Evolutionary conservation across 2,797 vertebrate genomes (phyloP), one percentile per base, ranked within the genome.

Genomic region (Siniperca obscura): DNA sequence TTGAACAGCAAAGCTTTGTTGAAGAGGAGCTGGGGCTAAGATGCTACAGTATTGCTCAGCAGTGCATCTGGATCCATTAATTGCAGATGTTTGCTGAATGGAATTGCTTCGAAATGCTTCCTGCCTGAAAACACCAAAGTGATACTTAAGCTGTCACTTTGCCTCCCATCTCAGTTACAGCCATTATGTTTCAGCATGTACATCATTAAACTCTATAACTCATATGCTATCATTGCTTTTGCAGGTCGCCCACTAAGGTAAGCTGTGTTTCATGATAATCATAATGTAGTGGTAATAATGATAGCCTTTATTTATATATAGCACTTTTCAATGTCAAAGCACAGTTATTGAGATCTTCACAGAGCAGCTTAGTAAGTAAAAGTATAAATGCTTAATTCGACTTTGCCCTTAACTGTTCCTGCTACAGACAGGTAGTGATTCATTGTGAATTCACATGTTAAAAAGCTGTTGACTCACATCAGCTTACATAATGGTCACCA

Each of bases 211-310:
- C 68, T 76, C 70, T 46, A 60, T 75, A 87, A 90, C 78, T 83
- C 34, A 40, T 89, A 30, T 83, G 30, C 38, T 87, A 13, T 89
- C 66, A 13, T 78, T 89, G 66, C 86, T 88, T 86, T 89, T 84
- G 50, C 92, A 96, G 96, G 86, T 96, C 96, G 0, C 95, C 96
- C 1, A 94, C 94, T 59, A 96, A 96, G 95, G 96, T 96, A 88
- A 95, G 94, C 78, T 7, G 12, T 61, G 1, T 64, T 76, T 76
- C 48, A 71, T 80, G 14, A 65, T 83, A 30, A 66, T 76, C 25
- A 75, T 3, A 34, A 59, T 78, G 25, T 53, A 30, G 19, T 56
- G 16, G 3, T 59, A 44, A 40, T 74, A 55, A 77, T 55, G 12
- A 46, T 40, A 61, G n/a, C 53, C n/a, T 79, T 80, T 80, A 50